Conservation (phyloP, 2,113 vertebrate species). For the Saimiri boliviensis region DNA sequence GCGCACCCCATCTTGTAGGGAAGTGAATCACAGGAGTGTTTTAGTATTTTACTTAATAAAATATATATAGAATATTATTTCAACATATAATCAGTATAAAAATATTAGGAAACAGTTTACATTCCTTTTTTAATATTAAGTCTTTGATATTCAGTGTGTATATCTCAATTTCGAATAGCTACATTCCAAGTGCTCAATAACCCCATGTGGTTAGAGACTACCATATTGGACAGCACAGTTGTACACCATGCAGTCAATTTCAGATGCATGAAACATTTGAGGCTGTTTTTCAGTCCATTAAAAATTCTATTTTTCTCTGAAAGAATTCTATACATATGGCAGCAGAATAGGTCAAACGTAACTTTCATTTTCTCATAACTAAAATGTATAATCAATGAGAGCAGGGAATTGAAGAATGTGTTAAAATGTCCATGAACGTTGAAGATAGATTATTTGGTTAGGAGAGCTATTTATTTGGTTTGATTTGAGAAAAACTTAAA, state of each 20-base stretch:
- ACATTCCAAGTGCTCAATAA: not conserved
- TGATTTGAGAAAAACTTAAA: slow-evolving; percentile 36
- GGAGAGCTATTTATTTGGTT: slow-evolving; percentile 22
- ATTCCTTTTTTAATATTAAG: not conserved
- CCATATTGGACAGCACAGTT: not conserved
- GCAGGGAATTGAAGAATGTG: not conserved
- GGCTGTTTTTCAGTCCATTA: not conserved
- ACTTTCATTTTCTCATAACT: slow-evolving; percentile 36
- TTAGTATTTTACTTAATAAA: slow-evolving; percentile 33
- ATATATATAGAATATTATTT: not conserved
- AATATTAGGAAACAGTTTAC: not conserved
- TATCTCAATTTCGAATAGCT: not conserved
- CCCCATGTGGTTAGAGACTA: not conserved
- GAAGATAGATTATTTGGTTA: slow-evolving; percentile 34
- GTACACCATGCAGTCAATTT: not conserved
- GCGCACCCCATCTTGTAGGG: not conserved
- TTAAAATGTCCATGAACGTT: slow-evolving; percentile 24
- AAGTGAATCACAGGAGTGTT: not conserved
- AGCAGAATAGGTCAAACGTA: not conserved
- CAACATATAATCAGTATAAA: not conserved
- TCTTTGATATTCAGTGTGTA: not conserved
- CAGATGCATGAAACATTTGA: slow-evolving; percentile 9
- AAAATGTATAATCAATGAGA: slow-evolving; percentile 25
- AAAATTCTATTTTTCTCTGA: slow-evolving; percentile 16
- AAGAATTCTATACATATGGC: not conserved